These are phyloP conservation scores for Cheumatopsyche charites DNA, from an alignment of 1,140 invertebrate species.

Conservation along the genomic window DNA sequence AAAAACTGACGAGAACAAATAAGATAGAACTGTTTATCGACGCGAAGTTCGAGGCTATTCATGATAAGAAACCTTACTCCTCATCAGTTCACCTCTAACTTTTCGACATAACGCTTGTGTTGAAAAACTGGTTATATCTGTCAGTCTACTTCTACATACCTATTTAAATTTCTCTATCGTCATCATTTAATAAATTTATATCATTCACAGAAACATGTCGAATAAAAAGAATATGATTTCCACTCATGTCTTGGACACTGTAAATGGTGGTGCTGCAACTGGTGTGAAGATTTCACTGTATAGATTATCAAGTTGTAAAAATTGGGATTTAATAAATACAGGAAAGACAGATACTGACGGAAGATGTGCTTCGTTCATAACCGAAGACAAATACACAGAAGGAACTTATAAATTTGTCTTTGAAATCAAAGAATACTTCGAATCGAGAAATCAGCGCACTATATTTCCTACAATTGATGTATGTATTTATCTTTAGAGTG, in stretches of 20 bases:
- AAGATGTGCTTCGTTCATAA: background rate
- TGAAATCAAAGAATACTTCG: conserved; percentile 3
- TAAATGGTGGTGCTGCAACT: conserved; percentile 12
- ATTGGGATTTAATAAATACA: conserved; percentile 15
- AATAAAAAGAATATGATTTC: conserved; percentile 23
- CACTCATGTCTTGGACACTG: conserved; percentile 26
- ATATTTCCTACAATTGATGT: conserved; percentile 25
- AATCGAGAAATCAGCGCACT: background rate
- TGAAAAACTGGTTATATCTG: too few relatives aligned
- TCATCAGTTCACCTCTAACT: too few relatives aligned
- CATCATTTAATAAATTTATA: too few relatives aligned
- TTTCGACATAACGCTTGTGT: too few relatives aligned
- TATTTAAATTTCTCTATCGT: too few relatives aligned
- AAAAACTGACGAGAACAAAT: too few relatives aligned
- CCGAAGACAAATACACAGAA: background rate
- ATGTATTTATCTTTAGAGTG: background rate
- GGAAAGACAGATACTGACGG: conserved; percentile 6
- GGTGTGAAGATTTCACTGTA: conserved; percentile 11
- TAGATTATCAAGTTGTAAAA: background rate
- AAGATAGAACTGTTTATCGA: too few relatives aligned
- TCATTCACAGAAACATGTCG: background rate
- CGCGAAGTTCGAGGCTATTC: too few relatives aligned
- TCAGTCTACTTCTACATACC: too few relatives aligned
- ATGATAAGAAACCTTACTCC: too few relatives aligned
- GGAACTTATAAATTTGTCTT: conserved; percentile 30